Evolutionary conservation across 2,113 vertebrate genomes (phyloP), one percentile per base, ranked within the genome.

Genomic region (Turdus rufiventris): DNA sequence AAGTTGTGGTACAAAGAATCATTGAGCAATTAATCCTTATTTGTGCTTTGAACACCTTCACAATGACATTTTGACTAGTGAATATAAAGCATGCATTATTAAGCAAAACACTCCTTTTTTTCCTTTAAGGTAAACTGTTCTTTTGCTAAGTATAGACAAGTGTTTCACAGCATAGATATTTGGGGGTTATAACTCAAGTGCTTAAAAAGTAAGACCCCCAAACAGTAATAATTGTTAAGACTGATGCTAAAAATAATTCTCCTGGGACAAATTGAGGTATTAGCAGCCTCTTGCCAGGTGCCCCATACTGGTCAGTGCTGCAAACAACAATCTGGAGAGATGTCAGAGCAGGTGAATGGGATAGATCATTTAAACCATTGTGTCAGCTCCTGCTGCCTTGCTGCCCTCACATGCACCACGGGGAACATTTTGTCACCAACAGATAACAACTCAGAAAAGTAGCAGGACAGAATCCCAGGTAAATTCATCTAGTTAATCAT

Each of bases 291-390:
- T 57, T 75, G 33, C 38, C 54, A 89, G 34, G 25, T 57, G 24
- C 3, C n/a, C 8, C 7, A 8, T 0, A 0, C 12, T n/a, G 65
- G 5, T 6, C 28, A 29, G 6, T 71, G 42, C 8, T 58, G 36
- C 43, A 24, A 43, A 43, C 21, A 24, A 20, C 0, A 0, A 6
- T n/a, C 51, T 58, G 28, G 9, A 6, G 36, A 31, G 33, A 16
- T 0, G 1, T 47, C 24, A 60, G 47, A 38, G n/a, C 23, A 29
- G 9, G 5, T 29, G 12, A 13, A 14, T 54, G 17, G 9, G 9
- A 50, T 43, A 54, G 60, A 28, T 5, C 7, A 47, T 4, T 11
- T 47, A 50, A 68, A 28, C 3, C 19, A n/a, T 4, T 12, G 9
- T 0, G 0, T 6, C 4, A 1, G 5, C 10, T 51, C 36, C 47